Evolutionary conservation across 2,797 vertebrate genomes (phyloP).

Genomic region (Pogoniulus pusillus): DNA sequence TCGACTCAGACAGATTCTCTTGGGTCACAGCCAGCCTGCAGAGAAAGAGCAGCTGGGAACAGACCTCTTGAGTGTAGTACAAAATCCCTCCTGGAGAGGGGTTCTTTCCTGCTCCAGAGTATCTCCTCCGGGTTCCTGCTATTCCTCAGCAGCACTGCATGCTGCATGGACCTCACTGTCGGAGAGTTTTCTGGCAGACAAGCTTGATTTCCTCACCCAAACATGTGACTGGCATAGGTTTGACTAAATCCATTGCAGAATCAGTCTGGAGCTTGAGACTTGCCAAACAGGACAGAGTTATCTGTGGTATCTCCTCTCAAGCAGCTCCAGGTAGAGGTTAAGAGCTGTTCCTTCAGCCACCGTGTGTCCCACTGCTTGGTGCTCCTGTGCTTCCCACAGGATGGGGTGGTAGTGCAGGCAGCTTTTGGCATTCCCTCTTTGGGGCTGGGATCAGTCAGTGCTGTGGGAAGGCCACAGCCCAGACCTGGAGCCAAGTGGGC

Average conservation of each 20-base stretch:
- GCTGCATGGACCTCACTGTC: not conserved
- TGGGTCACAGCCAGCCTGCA: not conserved
- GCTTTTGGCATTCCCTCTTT: not conserved
- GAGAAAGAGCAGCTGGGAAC: not conserved
- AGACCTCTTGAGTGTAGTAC: not conserved
- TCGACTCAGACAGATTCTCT: not conserved
- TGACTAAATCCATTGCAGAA: slow-evolving; percentile 46
- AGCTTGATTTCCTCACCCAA: slow-evolving; percentile 26
- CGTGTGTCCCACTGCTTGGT: not conserved
- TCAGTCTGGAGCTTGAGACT: slow-evolving; percentile 27
- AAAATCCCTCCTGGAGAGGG: not conserved
- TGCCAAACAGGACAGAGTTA: slow-evolving; percentile 39
- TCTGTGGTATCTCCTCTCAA: slow-evolving; percentile 33
- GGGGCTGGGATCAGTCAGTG: not conserved
- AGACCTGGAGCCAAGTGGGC: not conserved
- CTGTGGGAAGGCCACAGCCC: not conserved
- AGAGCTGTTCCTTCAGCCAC: not conserved
- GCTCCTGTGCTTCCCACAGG: slow-evolving; percentile 6
- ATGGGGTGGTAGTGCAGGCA: not conserved
- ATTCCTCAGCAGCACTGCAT: not conserved
- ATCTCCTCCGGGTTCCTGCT: not conserved
- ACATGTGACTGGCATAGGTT: slow-evolving; percentile 1
- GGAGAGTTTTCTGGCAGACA: slow-evolving; percentile 10
- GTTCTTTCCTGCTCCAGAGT: not conserved
- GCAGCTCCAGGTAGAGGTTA: not conserved